Percentiles rank a stretch among this genome's conserved stretches.
These are phyloP conservation scores for Rhinolophus ferrumequinum DNA, from an alignment of 2,113 vertebrate genomes.

Conservation along the genomic window DNA sequence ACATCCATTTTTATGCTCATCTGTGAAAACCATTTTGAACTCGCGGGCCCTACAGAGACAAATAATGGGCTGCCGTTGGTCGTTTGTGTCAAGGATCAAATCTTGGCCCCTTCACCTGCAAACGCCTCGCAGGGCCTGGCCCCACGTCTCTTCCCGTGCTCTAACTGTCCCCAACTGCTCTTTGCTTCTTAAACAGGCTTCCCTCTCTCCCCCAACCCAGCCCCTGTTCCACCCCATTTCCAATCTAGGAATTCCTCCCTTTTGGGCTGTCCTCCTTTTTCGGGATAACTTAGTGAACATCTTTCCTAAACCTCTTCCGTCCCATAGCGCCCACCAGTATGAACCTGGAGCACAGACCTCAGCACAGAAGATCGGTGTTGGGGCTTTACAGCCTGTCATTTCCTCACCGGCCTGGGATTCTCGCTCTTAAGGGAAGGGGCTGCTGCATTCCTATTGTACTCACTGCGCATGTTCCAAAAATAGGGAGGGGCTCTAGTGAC, in stretches of 20 bases:
- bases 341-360: neutral
- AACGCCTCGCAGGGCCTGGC: neutral
- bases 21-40: neutral
- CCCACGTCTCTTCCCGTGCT: fast-evolving
- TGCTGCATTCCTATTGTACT: neutral
- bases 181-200: neutral
- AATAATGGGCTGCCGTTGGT: neutral
- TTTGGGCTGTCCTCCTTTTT: neutral
- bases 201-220: neutral
- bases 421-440: neutral
- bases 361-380: neutral
- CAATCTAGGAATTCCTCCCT: neutral
- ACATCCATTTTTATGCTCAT: neutral
- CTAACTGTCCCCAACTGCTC: neutral
- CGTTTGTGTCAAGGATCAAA: neutral
- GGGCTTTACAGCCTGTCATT: neutral
- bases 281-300: neutral
- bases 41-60: neutral
- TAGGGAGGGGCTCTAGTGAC: neutral
- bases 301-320: neutral
- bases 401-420: neutral
- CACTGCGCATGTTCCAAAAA: neutral
- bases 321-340: too few relatives aligned
- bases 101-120: neutral
- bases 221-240: neutral